A percentile compares a stretch with the other conserved stretches of the same genome.
Evolutionary conservation across 2,888 invertebrate genomes (phyloP).

Genomic region (Rhagonycha lutea): DNA sequence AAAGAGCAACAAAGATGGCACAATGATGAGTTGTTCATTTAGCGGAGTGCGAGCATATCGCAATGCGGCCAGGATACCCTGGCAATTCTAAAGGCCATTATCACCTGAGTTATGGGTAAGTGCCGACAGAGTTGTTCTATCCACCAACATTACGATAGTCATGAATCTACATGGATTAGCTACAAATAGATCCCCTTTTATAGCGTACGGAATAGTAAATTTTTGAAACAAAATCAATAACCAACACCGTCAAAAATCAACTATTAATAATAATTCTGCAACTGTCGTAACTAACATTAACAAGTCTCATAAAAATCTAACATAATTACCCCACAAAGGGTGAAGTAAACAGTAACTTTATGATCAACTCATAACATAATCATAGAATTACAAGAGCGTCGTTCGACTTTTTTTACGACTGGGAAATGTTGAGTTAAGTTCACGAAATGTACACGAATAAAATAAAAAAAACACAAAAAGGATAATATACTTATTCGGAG

Average conservation of each 20-base stretch:
- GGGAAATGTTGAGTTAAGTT: slow-evolving; percentile 5
- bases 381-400: slow-evolving; percentile 40
- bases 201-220: background rate
- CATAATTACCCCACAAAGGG: slow-evolving; percentile 51
- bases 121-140: slow-evolving; percentile 55
- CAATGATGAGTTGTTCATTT: slow-evolving; percentile 54
- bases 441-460: slow-evolving; percentile 1
- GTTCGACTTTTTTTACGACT: slow-evolving; percentile 22
- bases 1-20: slow-evolving; percentile 44
- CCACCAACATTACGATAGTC: slow-evolving; percentile 49
- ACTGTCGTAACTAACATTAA: slow-evolving; percentile 34
- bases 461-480: slow-evolving; percentile 16
- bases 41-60: slow-evolving; percentile 54
- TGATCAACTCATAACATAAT: slow-evolving; percentile 52
- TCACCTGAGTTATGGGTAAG: slow-evolving; percentile 55
- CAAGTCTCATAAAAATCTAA: slow-evolving; percentile 50
- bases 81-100: slow-evolving; percentile 55
- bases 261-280: background rate
- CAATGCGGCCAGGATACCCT: slow-evolving; percentile 51
- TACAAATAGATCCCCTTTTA: slow-evolving; percentile 34
- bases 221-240: background rate
- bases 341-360: slow-evolving; percentile 51
- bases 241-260: background rate
- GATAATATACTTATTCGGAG: slow-evolving; percentile 23
- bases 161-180: slow-evolving; percentile 51